Evolutionary conservation across 2,888 invertebrate genomes (phyloP), one percentile per base, ranked within the genome.

Genomic region (Noctua janthe): DNA sequence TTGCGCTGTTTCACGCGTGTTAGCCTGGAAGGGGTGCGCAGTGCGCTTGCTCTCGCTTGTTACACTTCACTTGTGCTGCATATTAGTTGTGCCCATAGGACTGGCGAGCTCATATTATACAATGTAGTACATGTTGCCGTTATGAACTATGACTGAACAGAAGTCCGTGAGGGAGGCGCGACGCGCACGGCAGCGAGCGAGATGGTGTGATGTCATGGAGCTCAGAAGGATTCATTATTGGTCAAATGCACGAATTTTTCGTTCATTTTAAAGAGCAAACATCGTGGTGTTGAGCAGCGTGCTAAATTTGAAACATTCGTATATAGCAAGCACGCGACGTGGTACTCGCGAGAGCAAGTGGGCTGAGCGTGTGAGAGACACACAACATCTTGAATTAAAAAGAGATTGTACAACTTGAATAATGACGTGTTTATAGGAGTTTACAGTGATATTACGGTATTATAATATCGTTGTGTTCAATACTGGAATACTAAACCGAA

Each of bases 1-100:
- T 94, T 92, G 77, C 64, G 80, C 76, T 77, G 88, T 91, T 90
- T 91, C 88, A 90, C 90, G 91, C 88, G 82, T 88, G 88, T 85
- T 87, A 67, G 59, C 23, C 56, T 76, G 82, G 82, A 91, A 66
- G 92, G 93, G 94, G 93, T 90, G 92, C 90, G 91, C 73, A 13
- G 66, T 1, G 39, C 56, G 56, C 54, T n/a, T 10, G 71, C 20
- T 54, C 54, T 54, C 54, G 54, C 54, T 54, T 54, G 54, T 0
- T 8, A 10, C 8, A 39, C 49, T 8, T 49, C 49, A 13, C 49
- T 15, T 15, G 15, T 2, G 39, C 35, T 29, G 56, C 54, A 23
- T 39, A 20, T 43, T n/a, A 20, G 39, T 23, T 23, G 67, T 8
- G 35, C 2, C n/a, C 47, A 15, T 2, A 29, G 23, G 11, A 39